phyloP scores from a whole-genome alignment of 2,797 vertebrate species.

The Melanotaenia nigrans region DNA sequence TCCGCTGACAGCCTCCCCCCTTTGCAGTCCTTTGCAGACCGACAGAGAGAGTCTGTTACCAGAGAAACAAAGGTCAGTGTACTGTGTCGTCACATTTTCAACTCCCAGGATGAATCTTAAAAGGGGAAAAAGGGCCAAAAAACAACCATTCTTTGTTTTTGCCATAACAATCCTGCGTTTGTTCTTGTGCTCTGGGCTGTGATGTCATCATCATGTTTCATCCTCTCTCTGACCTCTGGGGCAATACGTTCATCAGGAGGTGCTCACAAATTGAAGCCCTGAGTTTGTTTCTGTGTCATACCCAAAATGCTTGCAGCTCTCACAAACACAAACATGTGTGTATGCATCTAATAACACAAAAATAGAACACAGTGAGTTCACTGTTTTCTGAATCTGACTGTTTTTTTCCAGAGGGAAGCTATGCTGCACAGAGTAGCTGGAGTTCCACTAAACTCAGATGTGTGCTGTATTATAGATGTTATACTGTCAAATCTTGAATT shows the following conservation, averaged over 20 bases:
- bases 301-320: background rate
- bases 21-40: constrained; percentile 18
- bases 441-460: constrained; percentile 36
- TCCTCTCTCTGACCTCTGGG: constrained; percentile 62
- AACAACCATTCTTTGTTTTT: constrained; percentile 77
- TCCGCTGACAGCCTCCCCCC: constrained; percentile 27
- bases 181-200: constrained; percentile 64
- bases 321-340: constrained; percentile 45
- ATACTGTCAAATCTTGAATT: constrained; percentile 12
- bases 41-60: constrained; percentile 76
- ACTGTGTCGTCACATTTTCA: constrained; percentile 75
- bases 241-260: constrained; percentile 44
- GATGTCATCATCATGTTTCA: constrained; percentile 74
- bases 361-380: constrained; percentile 56
- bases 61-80: constrained; percentile 77
- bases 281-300: constrained; percentile 30
- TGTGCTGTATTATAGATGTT: constrained; percentile 31
- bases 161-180: constrained; percentile 66
- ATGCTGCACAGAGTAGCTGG: constrained; percentile 14
- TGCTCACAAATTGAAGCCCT: constrained; percentile 21
- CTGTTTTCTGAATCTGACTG: constrained; percentile 27
- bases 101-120: constrained; percentile 69
- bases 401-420: constrained; percentile 22
- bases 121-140: constrained; percentile 50
- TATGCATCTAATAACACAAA: constrained; percentile 44